Percentiles rank a stretch among this genome's conserved stretches.
Conservation (phyloP, 2,113 vertebrate species). For the Sander lucioperca region DNA sequence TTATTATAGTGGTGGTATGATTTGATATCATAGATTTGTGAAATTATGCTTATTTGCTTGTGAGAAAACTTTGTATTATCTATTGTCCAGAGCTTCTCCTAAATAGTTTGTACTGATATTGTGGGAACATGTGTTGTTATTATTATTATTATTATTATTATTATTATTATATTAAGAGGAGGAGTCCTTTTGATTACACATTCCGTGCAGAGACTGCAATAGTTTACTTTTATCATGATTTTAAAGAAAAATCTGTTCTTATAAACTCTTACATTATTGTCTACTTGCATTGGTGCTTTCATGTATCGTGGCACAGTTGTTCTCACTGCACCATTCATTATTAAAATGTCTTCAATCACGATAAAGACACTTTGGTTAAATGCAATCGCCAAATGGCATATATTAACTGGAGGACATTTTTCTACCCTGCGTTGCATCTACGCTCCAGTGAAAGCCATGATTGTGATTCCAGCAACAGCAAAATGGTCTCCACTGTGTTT, state of each 20-base stretch:
- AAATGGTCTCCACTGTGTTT: constrained; percentile 45
- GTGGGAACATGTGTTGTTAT: not conserved
- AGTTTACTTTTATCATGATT: not conserved
- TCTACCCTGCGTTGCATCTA: constrained; percentile 36
- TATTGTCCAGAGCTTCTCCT: not conserved
- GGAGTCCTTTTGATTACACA: not conserved
- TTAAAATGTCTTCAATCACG: constrained; percentile 55
- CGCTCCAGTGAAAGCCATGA: constrained; percentile 31
- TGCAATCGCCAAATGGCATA: constrained; percentile 66
- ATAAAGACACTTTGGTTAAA: constrained; percentile 66
- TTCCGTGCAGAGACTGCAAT: not conserved
- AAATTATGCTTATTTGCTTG: not conserved
- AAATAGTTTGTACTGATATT: not conserved
- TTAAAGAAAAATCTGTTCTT: not conserved
- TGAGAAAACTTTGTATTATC: not conserved
- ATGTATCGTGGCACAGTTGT: not conserved
- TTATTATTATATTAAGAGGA: not conserved
- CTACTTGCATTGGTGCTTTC: not conserved
- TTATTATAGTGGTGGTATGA: not conserved
- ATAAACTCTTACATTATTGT: not conserved
- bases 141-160: not conserved
- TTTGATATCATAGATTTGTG: not conserved
- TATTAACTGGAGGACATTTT: constrained; percentile 62
- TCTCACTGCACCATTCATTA: constrained; percentile 33
- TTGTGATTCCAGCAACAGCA: constrained; percentile 60